Base-by-base conservation (phyloP, 2,113 vertebrate genomes). In the Rhinoptilus africanus region DNA sequence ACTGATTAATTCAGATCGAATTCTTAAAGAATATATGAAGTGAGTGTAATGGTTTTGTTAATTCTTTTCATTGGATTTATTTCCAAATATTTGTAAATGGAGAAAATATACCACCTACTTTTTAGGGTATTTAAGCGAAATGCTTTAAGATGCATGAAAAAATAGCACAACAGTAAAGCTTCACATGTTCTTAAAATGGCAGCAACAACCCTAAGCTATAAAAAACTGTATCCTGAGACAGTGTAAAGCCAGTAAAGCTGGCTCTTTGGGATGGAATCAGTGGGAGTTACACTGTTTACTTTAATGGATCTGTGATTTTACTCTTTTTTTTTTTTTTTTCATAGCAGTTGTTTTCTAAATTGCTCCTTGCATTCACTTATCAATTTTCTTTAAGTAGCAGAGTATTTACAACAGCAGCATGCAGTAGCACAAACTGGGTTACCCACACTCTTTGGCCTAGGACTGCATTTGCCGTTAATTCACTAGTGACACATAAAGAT, bases 281-380 rank as follows among this genome's bases (percentile, higher is more conserved):
- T 85, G 59, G 67, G 59, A 95, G 34, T 84, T 88, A 63, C 41
- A 62, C 21, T 88, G 68, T 83, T 92, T 85, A 82, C 62, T 82
- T 80, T 75, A 81, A 86, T 60, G 53, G 69, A 78, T 9, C 77
- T 83, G 74, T 85, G 41, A 80, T 92, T 93, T 94, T 47, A 90
- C 35, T 85, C 63, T 39, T 73, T 48, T 73, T 39, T 39, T 73
- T 48, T 73, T 39, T 39, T 39, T 41, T 76, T 64, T 80, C 53
- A 79, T 83, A 95, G 85, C n/a, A 69, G 78, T 51, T 73, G 77
- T 88, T 93, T 95, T 86, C 78, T 53, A 92, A 93, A 86, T 75
- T 88, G 34, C 43, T 74, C 62, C 48, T 88, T 88, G 67, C 47
- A 68, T 88, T 80, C 37, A 75, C 78, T 94, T 82, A 91, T 10